phyloP scores from a whole-genome alignment of 2,113 vertebrate species.

The Phoxinus phoxinus region DNA sequence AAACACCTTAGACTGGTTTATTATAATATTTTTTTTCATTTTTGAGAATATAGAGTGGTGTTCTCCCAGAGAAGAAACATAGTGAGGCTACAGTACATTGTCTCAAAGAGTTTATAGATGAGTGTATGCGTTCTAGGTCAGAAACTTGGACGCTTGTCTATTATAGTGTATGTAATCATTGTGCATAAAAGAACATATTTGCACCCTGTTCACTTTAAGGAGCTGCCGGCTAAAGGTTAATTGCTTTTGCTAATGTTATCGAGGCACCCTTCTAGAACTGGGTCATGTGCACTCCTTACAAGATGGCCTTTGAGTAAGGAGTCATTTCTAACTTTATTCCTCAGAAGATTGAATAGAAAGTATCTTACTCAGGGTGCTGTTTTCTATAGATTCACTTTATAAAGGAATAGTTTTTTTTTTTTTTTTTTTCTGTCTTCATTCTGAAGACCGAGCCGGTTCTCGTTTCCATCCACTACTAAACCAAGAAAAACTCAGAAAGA shows the following conservation, averaged over 20 bases:
- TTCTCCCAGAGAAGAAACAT: background rate
- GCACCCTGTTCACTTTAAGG: constrained; percentile 46
- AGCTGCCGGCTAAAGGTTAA: constrained; percentile 62
- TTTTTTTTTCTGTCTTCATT: background rate
- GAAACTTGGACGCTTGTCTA: constrained; percentile 19
- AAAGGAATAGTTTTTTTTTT: background rate
- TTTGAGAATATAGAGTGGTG: background rate
- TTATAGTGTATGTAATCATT: constrained; percentile 39
- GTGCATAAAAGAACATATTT: constrained; percentile 42
- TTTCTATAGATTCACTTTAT: background rate
- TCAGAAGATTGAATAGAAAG: constrained; percentile 21
- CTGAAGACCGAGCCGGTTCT: background rate
- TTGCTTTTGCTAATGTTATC: constrained; percentile 62
- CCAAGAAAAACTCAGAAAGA: background rate
- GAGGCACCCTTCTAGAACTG: constrained; percentile 52
- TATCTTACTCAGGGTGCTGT: background rate
- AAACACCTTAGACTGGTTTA: background rate
- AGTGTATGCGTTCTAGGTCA: background rate
- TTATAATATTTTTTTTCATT: background rate
- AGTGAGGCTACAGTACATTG: background rate
- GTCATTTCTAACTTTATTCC: constrained; percentile 37
- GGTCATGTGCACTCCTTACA: constrained; percentile 51
- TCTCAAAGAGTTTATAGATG: background rate
- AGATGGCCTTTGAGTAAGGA: constrained; percentile 49
- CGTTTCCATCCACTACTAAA: background rate